Evolutionary conservation across 1,140 invertebrate genomes (phyloP), one percentile per base, ranked within the genome.

Genomic region (Psilanteris sp.): DNA sequence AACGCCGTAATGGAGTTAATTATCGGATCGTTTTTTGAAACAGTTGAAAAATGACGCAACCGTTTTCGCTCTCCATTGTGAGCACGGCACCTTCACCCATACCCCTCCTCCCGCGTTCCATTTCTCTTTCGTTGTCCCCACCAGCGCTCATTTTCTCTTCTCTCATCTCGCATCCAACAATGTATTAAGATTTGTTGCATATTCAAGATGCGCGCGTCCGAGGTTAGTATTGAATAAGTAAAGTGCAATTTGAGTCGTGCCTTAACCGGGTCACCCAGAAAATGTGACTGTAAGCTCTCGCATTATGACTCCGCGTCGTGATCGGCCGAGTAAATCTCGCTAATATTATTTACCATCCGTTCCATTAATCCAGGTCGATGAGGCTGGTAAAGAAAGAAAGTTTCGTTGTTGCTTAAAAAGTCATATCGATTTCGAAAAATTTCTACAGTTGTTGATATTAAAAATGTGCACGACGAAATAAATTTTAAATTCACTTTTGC

Each of bases 251-350:
- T 66, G 46, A 67, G 67, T 15, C 20, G 37, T 32, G 59, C 59
- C 67, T 61, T 77, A 77, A 77, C 75, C 75, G 68, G 75, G 67
- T 72, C 68, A 77, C 75, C 75, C 67, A 77, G 75, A 77, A 77
- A 77, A 36, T 77, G 59, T 34, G 54, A 62, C 52, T 59, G 20
- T 31, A 57, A 70, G 57, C 22, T 57, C 70, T 43, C 50, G 44
- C 52, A 34, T 59, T 76, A 59, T 64, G 43, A 52, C 55, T 37
- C 24, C 46, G 27, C 27, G 15, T 29, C 27, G 36, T 62, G 52
- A 66, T 75, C 48, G 62, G 31, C 55, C 34, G 31, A 43, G 26
- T 37, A 36, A 15, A 73, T 62, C 57, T 54, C 26, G 31, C 44
- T 43, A 55, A 72, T 62, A 72, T 72, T 52, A 66, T 68, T 55